A percentile compares a stretch with the other conserved stretches of the same genome.
phyloP scores from a whole-genome alignment of 2,888 invertebrate genomes.

The Actias luna region DNA sequence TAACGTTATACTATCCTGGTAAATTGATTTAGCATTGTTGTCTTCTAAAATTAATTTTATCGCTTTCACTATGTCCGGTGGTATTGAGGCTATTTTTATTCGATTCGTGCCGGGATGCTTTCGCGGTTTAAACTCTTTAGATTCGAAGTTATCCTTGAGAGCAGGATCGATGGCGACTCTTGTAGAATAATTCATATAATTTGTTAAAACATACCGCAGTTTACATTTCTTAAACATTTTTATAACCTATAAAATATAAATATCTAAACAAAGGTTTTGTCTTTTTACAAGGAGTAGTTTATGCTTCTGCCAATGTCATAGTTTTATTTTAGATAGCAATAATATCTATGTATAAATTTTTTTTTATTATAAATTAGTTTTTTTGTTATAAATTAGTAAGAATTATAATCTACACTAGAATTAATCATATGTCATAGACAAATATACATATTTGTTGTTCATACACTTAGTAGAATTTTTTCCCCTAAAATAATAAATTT shows the following conservation, averaged over 20 bases:
- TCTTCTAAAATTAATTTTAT: conserved; percentile 81
- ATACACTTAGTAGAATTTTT: too few species aligned
- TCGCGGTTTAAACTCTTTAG: conserved; percentile 83
- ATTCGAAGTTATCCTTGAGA: conserved; percentile 71
- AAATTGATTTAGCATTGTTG: conserved; percentile 78
- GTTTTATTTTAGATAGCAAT: too few species aligned
- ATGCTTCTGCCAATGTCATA: too few species aligned
- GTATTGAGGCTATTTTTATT: conserved; percentile 78
- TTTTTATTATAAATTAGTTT: too few species aligned
- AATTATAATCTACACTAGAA: too few species aligned
- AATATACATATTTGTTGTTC: too few species aligned
- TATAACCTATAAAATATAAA: conserved; percentile 33
- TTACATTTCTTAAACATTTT: conserved; percentile 68
- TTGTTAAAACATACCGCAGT: conserved; percentile 39
- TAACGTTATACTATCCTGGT: conserved; percentile 79
- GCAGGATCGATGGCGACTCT: conserved; percentile 76
- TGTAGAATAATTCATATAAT: conserved; percentile 55
- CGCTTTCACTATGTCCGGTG: conserved; percentile 82
- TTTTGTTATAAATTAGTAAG: too few species aligned
- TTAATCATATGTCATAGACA: too few species aligned
- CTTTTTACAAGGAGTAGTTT: too few species aligned
- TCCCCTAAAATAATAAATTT: too few species aligned
- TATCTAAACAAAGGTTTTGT: background rate
- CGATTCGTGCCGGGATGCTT: conserved; percentile 87
- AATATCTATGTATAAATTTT: too few species aligned